Base-by-base conservation (phyloP, 2,797 vertebrate genomes). In the Scolopax bukidnonensis region DNA sequence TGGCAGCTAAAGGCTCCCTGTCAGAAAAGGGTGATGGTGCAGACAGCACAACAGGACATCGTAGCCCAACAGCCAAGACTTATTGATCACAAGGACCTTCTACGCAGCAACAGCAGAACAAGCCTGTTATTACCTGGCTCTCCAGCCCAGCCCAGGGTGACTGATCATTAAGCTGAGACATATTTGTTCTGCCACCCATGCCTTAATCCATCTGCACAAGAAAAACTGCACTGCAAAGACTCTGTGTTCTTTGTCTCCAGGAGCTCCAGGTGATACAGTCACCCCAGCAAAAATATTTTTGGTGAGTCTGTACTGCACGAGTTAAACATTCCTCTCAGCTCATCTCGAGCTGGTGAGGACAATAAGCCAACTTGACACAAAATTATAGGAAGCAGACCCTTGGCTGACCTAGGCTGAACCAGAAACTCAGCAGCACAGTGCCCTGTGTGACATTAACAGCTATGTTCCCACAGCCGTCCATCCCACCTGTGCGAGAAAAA, bases 401-500 rank as follows among this genome's bases (percentile, higher is more conserved):
- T 38, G n/a, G 57, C 73, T 93, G 84, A 88, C 27, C 17, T 1
- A 28, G 45, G 61, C 85, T 86, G 61, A 75, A 41, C 13, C 41
- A 87, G 69, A 83, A 75, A 70, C 32, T 3, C 41, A 61, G 54
- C 53, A 89, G 70, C 3, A 1, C 64, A 18, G 24, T 28, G 50
- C 33, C 25, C 40, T 41, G 5, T 0, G 1, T 51, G 70, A 56
- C 0, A 0, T 30, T 27, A 65, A 12, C 63, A 85, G 38, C 56
- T 18, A 7, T 3, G 10, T 0, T 69, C 13, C 67, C 33, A 43
- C 38, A 71, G n/a, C n/a, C 57, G 30, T 9, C 12, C 57, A 47
- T 11, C 33, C 45, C 20, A 84, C 9, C 16, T 0, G 0, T 9
- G 14, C 32, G n/a, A n/a, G 9, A 0, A 2, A 16, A 38, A 9